Evolutionary conservation across 2,797 vertebrate genomes (phyloP).

Genomic region (Psittacula echo): DNA sequence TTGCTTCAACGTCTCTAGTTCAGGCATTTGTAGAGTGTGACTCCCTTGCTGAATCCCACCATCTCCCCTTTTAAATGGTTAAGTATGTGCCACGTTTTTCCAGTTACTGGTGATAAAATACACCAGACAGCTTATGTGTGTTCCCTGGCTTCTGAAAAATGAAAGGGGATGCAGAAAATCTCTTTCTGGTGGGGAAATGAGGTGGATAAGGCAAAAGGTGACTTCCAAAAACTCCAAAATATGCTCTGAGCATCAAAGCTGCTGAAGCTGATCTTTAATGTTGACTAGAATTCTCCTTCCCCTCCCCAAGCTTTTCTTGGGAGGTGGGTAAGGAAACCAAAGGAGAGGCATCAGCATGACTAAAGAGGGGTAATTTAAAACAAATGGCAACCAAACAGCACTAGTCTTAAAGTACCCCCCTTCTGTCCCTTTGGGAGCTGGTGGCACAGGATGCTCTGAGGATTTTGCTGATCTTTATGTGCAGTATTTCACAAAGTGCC

Average conservation of each 20-base stretch:
- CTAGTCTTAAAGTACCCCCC: background rate
- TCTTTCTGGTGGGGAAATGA: background rate
- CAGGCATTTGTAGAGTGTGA: fast-evolving
- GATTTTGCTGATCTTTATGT: background rate
- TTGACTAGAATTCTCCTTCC: background rate
- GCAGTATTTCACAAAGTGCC: background rate
- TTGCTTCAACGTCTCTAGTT: fast-evolving
- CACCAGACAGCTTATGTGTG: background rate
- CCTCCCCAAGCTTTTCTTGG: background rate
- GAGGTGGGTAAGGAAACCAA: background rate
- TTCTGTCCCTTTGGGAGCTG: background rate
- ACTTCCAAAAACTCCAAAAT: background rate
- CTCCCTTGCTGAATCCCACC: background rate
- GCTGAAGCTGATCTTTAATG: background rate
- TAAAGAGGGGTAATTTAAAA: background rate
- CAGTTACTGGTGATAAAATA: background rate
- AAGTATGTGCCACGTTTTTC: background rate
- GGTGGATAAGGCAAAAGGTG: background rate
- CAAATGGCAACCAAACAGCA: background rate
- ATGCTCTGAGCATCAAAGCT: background rate
- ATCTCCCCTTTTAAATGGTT: background rate
- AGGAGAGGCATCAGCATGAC: background rate
- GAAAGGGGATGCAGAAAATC: background rate
- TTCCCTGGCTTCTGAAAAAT: background rate
- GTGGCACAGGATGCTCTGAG: background rate